Evolutionary conservation across 2,113 vertebrate genomes (phyloP), one percentile per base, ranked within the genome.

Genomic region (Regulus satrapa): DNA sequence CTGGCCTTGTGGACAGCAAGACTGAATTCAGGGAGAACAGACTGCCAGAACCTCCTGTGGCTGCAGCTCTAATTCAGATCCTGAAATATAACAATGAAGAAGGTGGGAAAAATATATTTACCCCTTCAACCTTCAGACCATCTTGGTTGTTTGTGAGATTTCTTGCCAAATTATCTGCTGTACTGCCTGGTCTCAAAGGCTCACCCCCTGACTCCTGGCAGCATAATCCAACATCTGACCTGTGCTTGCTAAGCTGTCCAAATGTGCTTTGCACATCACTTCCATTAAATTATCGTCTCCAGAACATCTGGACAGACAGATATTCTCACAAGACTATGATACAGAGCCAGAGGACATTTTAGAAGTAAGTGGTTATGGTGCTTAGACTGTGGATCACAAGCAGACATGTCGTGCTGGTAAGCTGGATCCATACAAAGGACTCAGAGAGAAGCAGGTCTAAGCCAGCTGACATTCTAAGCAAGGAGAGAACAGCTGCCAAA

Each of bases 1-100:
- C 3, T 54, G 29, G 49, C 56, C 2, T 0, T 36, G n/a, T 0
- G n/a, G 54, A 45, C 46, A 69, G 46, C 2, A 11, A 88, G 83
- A 73, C 3, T 76, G 19, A 29, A 56, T 8, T 61, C 17, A 10
- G 0, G 0, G 63, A 69, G 29, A 72, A 31, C 23, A 63, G 20
- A 45, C 21, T 41, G 67, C 16, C 48, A 93, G 46, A 69, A 58
- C 34, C 26, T 51, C 46, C 72, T 9, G 6, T 55, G 80, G 54
- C 34, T 49, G 31, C 46, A 49, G 38, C 29, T 80, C 46, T 43
- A 34, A 82, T 43, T 63, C 85, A 55, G 34, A 80, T 46, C 16
- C 59, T 71, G 61, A 31, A 89, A 77, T 9, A 40, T 6, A 76
- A 5, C 31, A 41, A 14, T 9, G 23, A 89, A 49, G 61, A 74